These are phyloP conservation scores for Machimus rusticus DNA, from an alignment of 2,888 invertebrate genomes.

Conservation along the genomic window DNA sequence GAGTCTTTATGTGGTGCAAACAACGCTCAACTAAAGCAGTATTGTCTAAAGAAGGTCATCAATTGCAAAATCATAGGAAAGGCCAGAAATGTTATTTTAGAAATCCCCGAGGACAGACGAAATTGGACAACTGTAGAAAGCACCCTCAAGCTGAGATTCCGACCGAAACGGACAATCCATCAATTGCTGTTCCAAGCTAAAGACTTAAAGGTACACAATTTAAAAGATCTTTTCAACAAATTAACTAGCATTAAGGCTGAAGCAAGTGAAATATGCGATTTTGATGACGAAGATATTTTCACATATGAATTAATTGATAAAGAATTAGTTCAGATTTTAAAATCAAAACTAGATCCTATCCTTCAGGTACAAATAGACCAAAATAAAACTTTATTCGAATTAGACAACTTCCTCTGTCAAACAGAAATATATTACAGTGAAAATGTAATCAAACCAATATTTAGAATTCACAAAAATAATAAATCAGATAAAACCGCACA, in stretches of 20 bases:
- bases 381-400: conserved; percentile 21
- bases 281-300: conserved; percentile 18
- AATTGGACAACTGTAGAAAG: neutral
- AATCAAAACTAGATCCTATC: conserved; percentile 10
- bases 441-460: neutral
- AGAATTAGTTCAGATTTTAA: conserved; percentile 22
- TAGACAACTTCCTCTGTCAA: conserved; percentile 29
- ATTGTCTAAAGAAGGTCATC: conserved; percentile 21
- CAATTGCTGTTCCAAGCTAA: conserved; percentile 15
- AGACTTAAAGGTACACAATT: conserved; percentile 28
- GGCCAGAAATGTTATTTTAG: conserved; percentile 28
- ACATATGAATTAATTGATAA: conserved; percentile 29
- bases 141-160: neutral
- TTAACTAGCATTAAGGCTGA: conserved; percentile 24
- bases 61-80: conserved; percentile 41
- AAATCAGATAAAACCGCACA: neutral
- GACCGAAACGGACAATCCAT: conserved; percentile 10
- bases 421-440: neutral
- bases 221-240: conserved; percentile 29
- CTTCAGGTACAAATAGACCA: conserved; percentile 20
- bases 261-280: conserved; percentile 25
- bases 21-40: conserved; percentile 4
- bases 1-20: neutral
- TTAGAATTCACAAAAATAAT: neutral
- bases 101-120: conserved; percentile 29